These are phyloP conservation scores for Sinosuthora webbiana DNA, from an alignment of 2,113 vertebrate genomes.

Conservation along the genomic window DNA sequence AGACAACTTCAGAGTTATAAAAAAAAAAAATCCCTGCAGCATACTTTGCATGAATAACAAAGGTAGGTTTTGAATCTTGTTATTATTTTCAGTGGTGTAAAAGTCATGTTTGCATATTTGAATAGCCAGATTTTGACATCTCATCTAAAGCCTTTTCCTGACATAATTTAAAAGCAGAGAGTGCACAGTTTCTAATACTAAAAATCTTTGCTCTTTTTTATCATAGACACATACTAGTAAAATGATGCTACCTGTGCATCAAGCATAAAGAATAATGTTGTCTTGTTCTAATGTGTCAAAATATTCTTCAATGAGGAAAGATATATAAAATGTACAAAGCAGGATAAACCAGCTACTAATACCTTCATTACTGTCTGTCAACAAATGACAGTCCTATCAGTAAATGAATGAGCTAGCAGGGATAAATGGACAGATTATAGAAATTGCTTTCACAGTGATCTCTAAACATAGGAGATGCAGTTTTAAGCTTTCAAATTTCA, in stretches of 20 bases:
- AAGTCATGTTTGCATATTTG: neutral
- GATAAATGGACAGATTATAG: constrained; percentile 40
- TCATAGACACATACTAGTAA: neutral
- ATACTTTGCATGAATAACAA: neutral
- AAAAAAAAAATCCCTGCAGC: neutral
- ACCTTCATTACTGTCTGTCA: constrained; percentile 62
- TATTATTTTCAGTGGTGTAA: neutral
- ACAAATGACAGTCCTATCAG: neutral
- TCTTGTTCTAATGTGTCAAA: constrained; percentile 20
- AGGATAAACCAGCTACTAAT: constrained; percentile 59
- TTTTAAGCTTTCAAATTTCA: constrained; percentile 45
- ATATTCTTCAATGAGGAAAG: constrained; percentile 36
- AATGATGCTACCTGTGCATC: neutral
- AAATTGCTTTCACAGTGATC: constrained; percentile 54
- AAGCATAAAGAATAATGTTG: neutral
- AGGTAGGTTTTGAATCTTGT: neutral
- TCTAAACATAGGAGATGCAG: constrained; percentile 46
- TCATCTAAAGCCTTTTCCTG: neutral
- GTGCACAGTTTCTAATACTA: neutral
- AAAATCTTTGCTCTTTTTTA: neutral
- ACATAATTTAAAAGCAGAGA: neutral
- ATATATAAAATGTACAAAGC: constrained; percentile 38
- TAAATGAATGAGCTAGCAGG: constrained; percentile 57
- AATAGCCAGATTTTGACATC: neutral
- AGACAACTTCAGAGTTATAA: neutral